phyloP scores from a whole-genome alignment of 2,113 vertebrate species.

The Sarotherodon lohbergeri region DNA sequence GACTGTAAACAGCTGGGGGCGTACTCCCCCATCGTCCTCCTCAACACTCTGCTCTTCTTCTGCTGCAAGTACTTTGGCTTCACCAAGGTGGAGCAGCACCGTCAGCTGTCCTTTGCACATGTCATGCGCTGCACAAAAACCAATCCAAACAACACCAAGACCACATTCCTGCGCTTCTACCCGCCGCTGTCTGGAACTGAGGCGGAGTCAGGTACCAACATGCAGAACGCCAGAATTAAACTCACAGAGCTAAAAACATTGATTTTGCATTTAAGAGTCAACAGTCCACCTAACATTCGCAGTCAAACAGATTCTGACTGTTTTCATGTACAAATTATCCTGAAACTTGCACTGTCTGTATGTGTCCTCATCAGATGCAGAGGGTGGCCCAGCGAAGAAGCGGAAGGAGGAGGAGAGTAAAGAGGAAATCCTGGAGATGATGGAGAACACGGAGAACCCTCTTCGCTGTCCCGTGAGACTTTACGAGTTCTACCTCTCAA shows the following conservation, averaged over 20 bases:
- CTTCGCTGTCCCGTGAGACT: constrained; percentile 93
- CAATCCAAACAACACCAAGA: constrained; percentile 82
- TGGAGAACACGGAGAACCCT: constrained; percentile 91
- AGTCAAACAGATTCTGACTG: background rate
- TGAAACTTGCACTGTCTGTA: background rate
- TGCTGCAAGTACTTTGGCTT: constrained; percentile 95
- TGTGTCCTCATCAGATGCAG: constrained; percentile 61
- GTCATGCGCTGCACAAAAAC: constrained; percentile 90
- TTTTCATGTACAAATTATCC: rapidly evolving
- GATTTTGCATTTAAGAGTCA: background rate
- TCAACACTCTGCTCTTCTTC: constrained; percentile 97
- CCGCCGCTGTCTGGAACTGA: constrained; percentile 76
- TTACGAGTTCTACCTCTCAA: constrained; percentile 97
- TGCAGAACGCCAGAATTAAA: background rate
- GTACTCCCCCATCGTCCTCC: constrained; percentile 93
- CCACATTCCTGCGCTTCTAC: constrained; percentile 90
- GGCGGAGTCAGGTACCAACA: constrained; percentile 10
- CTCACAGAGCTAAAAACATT: rapidly evolving
- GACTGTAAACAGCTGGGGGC: constrained; percentile 96
- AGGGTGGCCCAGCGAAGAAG: constrained; percentile 77
- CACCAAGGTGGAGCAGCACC: constrained; percentile 87
- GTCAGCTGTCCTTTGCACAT: constrained; percentile 90
- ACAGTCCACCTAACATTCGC: background rate
- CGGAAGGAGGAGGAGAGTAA: constrained; percentile 77
- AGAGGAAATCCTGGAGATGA: constrained; percentile 86